Evolutionary conservation across 2,113 vertebrate species (phyloP).

Genomic region (Podarcis cretensis): DNA sequence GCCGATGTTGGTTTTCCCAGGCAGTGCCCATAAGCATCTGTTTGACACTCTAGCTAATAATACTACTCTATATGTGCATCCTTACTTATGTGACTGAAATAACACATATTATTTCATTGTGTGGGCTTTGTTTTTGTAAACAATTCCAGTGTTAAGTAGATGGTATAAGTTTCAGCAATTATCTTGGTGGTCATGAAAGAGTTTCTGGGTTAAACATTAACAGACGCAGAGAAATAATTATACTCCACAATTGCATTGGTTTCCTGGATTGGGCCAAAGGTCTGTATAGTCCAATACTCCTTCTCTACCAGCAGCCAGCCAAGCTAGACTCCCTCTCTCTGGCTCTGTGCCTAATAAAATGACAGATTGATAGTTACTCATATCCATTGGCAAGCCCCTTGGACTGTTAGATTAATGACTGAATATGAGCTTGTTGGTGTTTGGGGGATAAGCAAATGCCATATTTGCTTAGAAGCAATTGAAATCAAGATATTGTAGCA

Average conservation of each 20-base stretch:
- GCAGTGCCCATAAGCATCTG: background rate
- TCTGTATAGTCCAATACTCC: background rate
- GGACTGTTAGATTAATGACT: background rate
- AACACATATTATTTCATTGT: background rate
- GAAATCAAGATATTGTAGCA: background rate
- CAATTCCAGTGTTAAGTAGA: background rate
- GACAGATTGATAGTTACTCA: background rate
- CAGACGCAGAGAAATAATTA: background rate
- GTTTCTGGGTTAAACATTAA: background rate
- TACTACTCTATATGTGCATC: background rate
- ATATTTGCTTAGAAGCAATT: background rate
- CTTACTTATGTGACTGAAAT: background rate
- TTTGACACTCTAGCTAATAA: background rate
- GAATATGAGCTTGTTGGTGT: background rate
- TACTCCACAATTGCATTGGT: background rate
- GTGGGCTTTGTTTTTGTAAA: background rate
- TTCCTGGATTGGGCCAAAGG: background rate
- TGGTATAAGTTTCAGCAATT: background rate
- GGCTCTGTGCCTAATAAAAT: background rate
- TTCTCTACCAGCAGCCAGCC: background rate
- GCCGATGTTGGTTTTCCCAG: background rate
- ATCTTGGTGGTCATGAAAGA: background rate
- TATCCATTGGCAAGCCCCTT: background rate
- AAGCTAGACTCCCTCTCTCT: background rate
- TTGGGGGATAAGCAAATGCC: background rate